Conservation (phyloP, 1,140 invertebrate genomes). For the Bombyx mandarina region DNA sequence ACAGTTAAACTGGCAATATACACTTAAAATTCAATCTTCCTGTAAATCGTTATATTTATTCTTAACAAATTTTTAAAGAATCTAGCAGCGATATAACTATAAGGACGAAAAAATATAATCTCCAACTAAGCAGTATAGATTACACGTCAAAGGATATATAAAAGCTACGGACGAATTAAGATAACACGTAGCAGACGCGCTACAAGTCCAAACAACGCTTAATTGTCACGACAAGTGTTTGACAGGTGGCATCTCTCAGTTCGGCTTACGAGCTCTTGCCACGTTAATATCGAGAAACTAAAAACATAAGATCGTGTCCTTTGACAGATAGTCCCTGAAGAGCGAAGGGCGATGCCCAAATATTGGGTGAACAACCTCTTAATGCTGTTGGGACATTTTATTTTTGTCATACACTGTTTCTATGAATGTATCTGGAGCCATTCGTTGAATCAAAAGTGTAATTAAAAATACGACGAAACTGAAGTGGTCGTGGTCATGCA, state of each 20-base stretch:
- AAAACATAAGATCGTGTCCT: slow-evolving; percentile 37
- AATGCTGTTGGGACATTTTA: slow-evolving; percentile 66
- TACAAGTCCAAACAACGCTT: neutral
- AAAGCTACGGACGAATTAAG: neutral
- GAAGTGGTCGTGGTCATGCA: too few species aligned
- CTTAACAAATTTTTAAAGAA: too few species aligned
- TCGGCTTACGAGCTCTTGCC: slow-evolving; percentile 15
- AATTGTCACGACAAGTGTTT: slow-evolving; percentile 7
- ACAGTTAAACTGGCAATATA: too few species aligned
- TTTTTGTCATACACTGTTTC: slow-evolving; percentile 56
- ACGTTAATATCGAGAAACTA: slow-evolving; percentile 24
- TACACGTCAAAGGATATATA: too few species aligned
- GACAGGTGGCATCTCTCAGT: slow-evolving; percentile 31
- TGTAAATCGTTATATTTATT: too few species aligned
- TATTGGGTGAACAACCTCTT: slow-evolving; percentile 67
- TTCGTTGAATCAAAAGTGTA: too few species aligned
- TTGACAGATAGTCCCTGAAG: slow-evolving; percentile 53
- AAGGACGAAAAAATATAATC: too few species aligned
- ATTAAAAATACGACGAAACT: too few species aligned
- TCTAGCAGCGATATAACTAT: too few species aligned
- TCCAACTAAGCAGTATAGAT: too few species aligned
- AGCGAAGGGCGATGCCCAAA: slow-evolving; percentile 53
- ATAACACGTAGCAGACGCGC: neutral
- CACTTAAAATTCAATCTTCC: too few species aligned
- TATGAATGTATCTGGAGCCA: slow-evolving; percentile 17